Evolutionary conservation across 2,888 invertebrate genomes (phyloP).

Genomic region (Drosophila birchii): DNA sequence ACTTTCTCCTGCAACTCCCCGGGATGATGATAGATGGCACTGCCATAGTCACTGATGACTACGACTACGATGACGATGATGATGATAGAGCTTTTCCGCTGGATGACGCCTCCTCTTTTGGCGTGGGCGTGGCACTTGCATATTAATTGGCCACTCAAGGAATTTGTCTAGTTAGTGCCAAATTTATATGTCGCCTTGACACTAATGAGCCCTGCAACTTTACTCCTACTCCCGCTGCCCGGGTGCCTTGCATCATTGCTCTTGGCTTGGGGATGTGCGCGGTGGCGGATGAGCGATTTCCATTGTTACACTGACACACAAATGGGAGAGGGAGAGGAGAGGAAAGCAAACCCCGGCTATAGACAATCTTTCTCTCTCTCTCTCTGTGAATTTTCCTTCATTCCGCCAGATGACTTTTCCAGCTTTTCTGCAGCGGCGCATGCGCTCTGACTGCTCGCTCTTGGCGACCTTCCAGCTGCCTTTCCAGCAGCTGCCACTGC

Average conservation of each 20-base stretch:
- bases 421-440: constrained; percentile 67
- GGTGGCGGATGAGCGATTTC: constrained; percentile 52
- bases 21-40: constrained; percentile 21
- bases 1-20: constrained; percentile 71
- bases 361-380: background rate
- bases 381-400: background rate
- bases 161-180: constrained; percentile 60
- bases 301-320: constrained; percentile 84
- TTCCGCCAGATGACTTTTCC: constrained; percentile 48
- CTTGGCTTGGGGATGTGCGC: constrained; percentile 1
- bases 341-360: background rate
- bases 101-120: constrained; percentile 17
- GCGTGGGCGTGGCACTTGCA: constrained; percentile 45
- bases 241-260: constrained; percentile 6
- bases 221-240: constrained; percentile 25
- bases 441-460: constrained; percentile 57
- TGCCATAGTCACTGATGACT: constrained; percentile 24
- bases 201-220: constrained; percentile 66
- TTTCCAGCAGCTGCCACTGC: constrained; percentile 40
- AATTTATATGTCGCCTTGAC: constrained; percentile 75
- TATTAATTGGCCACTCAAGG: constrained; percentile 60
- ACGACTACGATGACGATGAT: constrained; percentile 21
- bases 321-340: constrained; percentile 33
- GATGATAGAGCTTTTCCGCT: constrained; percentile 52
- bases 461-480: constrained; percentile 42